Evolutionary conservation across 2,888 invertebrate species (phyloP), one percentile per base, ranked within the genome.

Genomic region (Baronia brevicornis): DNA sequence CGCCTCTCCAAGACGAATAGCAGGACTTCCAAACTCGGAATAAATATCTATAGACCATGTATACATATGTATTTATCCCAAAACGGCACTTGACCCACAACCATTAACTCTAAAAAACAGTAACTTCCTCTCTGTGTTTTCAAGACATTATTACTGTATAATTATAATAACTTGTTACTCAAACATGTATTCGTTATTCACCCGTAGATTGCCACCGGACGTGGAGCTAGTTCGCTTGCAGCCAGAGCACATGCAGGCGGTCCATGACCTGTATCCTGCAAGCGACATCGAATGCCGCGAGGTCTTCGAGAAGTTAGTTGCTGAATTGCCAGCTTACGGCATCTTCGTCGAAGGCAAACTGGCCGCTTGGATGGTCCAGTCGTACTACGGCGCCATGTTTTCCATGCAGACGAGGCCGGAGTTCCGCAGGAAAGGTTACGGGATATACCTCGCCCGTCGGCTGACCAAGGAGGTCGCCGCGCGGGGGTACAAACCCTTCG

Each of bases 311-410:
- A 90, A 90, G 71, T 86, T 94, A 39, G 91, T 94, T 40, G 87
- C 88, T 36, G 89, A 89, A 56, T 84, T 94, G 46, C 93, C 94
- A 5, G 94, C 93, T 8, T 91, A 91, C 65, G 94, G 94, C 18
- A 89, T 94, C 43, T 94, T 94, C 71, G 89, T 87, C 56, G 86
- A 86, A 33, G 92, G 91, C 28, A 88, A 90, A 53, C 79, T 94
- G 43, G 94, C 93, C 17, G 94, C 94, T 12, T 94, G 94, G 94
- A 94, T 94, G 94, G 92, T 94, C 26, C 94, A 94, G 69, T 93
- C 93, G 9, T 94, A 94, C 74, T 94, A 94, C 71, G 94, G 94
- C 11, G 94, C 94, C 41, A 94, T 94, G 94, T 94, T 94, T 82
- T 94, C 94, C 28, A 94, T 94, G 94, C 94, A 94, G 77, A 94